These are phyloP conservation scores for Muscicapa striata DNA, from an alignment of 2,797 vertebrate genomes.

Conservation along the genomic window DNA sequence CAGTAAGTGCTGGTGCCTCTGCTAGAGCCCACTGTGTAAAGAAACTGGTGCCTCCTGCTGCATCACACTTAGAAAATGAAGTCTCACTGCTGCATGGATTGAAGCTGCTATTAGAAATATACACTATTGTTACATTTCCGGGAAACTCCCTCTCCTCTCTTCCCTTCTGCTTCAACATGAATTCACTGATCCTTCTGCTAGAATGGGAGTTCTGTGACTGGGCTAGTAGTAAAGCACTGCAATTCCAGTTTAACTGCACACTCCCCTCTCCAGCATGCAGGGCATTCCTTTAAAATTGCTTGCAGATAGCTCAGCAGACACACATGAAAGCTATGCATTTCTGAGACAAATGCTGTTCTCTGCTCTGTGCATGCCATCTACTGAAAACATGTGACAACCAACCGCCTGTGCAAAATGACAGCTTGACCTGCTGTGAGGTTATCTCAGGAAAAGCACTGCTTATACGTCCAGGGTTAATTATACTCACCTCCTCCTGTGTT, in stretches of 20 bases:
- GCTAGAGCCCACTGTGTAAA: not conserved
- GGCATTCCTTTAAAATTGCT: not conserved
- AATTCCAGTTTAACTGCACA: not conserved
- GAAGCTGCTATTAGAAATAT: constrained; percentile 23
- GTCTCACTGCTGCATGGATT: not conserved
- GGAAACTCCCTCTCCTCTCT: not conserved
- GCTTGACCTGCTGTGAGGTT: constrained; percentile 26
- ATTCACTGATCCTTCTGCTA: not conserved
- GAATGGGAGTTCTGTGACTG: not conserved
- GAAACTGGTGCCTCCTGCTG: not conserved
- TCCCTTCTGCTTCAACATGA: not conserved
- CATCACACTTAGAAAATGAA: not conserved
- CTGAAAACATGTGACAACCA: constrained; percentile 30
- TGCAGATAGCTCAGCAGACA: not conserved
- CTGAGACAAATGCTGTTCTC: not conserved
- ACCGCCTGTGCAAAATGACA: not conserved
- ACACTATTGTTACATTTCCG: constrained; percentile 1
- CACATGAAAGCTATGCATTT: not conserved
- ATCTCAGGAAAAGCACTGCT: not conserved
- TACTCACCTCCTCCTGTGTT: not conserved
- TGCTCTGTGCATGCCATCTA: not conserved
- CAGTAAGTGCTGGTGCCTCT: not conserved
- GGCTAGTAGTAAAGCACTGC: not conserved
- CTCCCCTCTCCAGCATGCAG: not conserved
- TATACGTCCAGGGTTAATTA: constrained; percentile 40